Conservation (phyloP, 1,140 invertebrate species). For the Bombus cullumanus region DNA sequence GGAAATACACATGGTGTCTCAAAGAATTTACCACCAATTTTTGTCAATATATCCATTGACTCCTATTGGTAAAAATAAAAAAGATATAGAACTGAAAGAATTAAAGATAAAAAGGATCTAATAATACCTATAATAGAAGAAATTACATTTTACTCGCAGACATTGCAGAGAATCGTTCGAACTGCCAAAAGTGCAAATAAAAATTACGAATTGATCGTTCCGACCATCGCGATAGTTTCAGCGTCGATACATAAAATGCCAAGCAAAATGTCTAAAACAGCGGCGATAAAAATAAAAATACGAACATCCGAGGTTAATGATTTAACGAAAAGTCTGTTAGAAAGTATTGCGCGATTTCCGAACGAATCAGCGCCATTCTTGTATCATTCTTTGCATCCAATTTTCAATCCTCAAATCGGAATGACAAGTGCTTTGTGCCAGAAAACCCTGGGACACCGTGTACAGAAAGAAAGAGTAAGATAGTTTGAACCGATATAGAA, state of each 20-base stretch:
- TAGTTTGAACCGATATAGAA: conserved; percentile 6
- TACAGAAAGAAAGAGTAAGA: not conserved
- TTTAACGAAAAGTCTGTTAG: not conserved
- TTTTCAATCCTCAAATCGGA: not conserved
- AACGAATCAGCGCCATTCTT: not conserved
- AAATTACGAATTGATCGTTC: too few species aligned
- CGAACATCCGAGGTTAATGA: not conserved
- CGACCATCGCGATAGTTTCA: too few species aligned
- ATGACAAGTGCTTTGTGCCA: not conserved
- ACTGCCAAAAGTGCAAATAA: too few species aligned
- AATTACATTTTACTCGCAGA: too few species aligned
- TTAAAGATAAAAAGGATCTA: too few species aligned
- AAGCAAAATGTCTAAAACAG: too few species aligned
- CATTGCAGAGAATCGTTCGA: too few species aligned
- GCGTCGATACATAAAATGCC: too few species aligned
- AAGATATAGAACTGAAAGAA: too few species aligned
- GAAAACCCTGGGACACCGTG: not conserved
- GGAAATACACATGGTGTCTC: not conserved
- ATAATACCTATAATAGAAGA: too few species aligned
- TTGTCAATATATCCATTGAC: too few species aligned
- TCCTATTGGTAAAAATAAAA: too few species aligned
- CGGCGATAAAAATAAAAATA: not conserved
- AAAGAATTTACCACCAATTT: not conserved
- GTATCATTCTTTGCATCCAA: not conserved
- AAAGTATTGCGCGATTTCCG: not conserved